Evolutionary conservation across 2,888 invertebrate species (phyloP).

Genomic region (Folsomia candida): DNA sequence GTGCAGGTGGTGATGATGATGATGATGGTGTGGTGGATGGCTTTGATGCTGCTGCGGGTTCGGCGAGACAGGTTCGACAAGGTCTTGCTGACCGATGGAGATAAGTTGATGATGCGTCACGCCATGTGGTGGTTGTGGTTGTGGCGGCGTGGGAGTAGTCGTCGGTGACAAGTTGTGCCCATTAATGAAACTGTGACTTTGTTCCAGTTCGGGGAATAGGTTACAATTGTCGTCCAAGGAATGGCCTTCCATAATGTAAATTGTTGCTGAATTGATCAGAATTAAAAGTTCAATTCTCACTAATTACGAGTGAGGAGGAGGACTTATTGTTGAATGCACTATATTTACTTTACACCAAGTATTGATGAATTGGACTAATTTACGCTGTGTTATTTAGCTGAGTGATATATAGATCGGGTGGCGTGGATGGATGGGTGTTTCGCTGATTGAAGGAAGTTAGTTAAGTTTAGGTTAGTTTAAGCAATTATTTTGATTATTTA

Average conservation of each 20-base stretch:
- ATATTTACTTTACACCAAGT: not conserved
- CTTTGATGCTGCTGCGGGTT: constrained; percentile 36
- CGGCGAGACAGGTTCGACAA: constrained; percentile 27
- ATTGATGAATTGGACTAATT: constrained; percentile 7
- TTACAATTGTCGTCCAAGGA: constrained; percentile 48
- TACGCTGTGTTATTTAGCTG: not conserved
- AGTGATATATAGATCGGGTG: not conserved
- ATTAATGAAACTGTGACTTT: constrained; percentile 49
- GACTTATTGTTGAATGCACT: not conserved
- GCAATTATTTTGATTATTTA: not conserved
- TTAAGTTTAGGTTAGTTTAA: constrained; percentile 6
- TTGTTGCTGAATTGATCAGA: not conserved
- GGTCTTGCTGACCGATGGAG: not conserved
- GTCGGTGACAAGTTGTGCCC: constrained; percentile 34
- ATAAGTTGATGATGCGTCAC: not conserved
- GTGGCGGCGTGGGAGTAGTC: constrained; percentile 13
- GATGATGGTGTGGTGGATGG: constrained; percentile 35
- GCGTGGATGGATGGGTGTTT: not conserved
- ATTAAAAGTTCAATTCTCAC: not conserved
- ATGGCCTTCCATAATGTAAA: constrained; percentile 50
- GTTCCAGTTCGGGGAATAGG: constrained; percentile 51
- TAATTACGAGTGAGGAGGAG: too few species aligned
- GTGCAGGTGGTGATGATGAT: constrained; percentile 32
- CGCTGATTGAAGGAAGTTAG: not conserved
- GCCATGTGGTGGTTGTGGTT: not conserved